These are phyloP conservation scores for Gymnocheta viridis DNA, from an alignment of 2,888 invertebrate species.

Conservation along the genomic window DNA sequence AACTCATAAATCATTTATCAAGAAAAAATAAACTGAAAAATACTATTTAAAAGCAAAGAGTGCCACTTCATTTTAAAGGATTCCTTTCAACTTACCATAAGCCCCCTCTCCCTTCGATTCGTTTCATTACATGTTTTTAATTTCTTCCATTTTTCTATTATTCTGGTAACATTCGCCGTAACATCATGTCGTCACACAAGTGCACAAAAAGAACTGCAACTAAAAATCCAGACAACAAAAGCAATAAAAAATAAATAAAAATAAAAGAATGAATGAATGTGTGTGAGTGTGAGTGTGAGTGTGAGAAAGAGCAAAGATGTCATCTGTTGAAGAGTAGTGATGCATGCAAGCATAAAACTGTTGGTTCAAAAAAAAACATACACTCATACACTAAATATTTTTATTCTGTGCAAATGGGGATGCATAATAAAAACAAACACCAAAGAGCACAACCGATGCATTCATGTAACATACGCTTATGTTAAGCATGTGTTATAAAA, in stretches of 20 bases:
- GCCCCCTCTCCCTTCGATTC: neutral
- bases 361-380: conserved; percentile 12
- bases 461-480: conserved; percentile 14
- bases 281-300: neutral
- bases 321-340: conserved; percentile 52
- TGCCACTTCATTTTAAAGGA: no score
- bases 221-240: neutral
- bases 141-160: neutral
- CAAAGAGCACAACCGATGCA: conserved; percentile 12
- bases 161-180: conserved; percentile 38
- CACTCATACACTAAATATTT: conserved; percentile 5
- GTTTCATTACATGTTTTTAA: no score
- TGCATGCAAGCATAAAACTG: conserved; percentile 50
- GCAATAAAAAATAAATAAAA: conserved; percentile 7
- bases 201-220: neutral
- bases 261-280: neutral
- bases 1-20: no score
- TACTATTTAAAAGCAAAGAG: no score
- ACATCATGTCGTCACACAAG: conserved; percentile 20
- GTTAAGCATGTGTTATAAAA: conserved; percentile 51
- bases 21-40: no score
- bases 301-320: conserved; percentile 16
- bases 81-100: no score
- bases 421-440: conserved; percentile 20
- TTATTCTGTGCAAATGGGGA: conserved; percentile 23